Conservation (phyloP, 2,888 invertebrate genomes). For the Hyppa rectilinea region DNA sequence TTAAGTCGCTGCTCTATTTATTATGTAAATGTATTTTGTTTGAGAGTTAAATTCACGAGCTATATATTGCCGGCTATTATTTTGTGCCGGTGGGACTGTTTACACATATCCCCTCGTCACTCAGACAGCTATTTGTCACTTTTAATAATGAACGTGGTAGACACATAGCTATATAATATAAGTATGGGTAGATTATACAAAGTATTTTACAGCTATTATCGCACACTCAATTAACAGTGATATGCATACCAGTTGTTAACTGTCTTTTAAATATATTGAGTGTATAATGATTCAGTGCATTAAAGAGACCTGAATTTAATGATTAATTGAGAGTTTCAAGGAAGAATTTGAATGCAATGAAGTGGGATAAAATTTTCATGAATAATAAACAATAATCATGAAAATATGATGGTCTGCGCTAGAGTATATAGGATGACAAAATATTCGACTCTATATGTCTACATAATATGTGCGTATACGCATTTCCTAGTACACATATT, state of each 20-base stretch:
- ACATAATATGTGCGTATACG: background rate
- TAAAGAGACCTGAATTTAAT: constrained; percentile 18
- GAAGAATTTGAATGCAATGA: background rate
- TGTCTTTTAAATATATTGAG: too few species aligned
- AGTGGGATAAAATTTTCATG: background rate
- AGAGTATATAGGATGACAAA: background rate
- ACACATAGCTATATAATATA: constrained; percentile 15
- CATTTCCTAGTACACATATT: constrained; percentile 22
- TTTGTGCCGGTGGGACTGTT: constrained; percentile 36
- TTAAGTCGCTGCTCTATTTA: constrained; percentile 45
- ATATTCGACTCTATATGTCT: background rate
- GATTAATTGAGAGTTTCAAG: background rate
- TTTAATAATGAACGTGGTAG: constrained; percentile 39
- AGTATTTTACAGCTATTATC: constrained; percentile 50
- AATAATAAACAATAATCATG: background rate
- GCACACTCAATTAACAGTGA: constrained; percentile 56
- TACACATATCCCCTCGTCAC: constrained; percentile 50
- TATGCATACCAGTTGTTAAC: constrained; percentile 56
- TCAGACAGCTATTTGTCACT: constrained; percentile 31
- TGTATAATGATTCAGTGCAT: too few species aligned
- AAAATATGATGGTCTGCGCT: background rate
- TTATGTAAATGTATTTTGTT: constrained; percentile 48
- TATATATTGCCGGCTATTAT: constrained; percentile 34
- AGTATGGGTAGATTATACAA: constrained; percentile 47
- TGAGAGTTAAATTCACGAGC: constrained; percentile 25